Base-by-base conservation (phyloP, 2,888 invertebrate genomes). In the Carcina quercana region DNA sequence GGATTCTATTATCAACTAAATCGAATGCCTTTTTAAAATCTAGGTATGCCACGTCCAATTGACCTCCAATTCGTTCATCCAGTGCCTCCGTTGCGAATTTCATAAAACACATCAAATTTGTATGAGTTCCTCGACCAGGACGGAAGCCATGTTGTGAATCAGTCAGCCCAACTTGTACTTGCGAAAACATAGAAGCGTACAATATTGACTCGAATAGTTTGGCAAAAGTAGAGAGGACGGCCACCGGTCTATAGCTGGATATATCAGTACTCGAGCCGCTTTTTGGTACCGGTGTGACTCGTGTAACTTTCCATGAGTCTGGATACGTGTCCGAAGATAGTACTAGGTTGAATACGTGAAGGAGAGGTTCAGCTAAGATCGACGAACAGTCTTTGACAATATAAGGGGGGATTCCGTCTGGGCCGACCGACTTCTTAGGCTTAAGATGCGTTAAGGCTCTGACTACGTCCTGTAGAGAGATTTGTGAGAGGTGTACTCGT, bases 341-440 rank as follows among this genome's bases (percentile, higher is more conserved):
- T 11, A 30, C 37, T 2, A 30, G 7, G 15, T 37, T 40, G 20
- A 29, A 40, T 8, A 40, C 8, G 15, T 40, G 34, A 3, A 19
- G 25, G 10, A 40, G 28, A 6, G 39, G 34, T 2, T 24, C 12
- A n/a, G 25, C 34, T 3, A 40, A 26, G 1, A 26, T 32, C 2
- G 5, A 8, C 5, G 26, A 25, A 21, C 34, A 37, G 10, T 40
- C 37, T 21, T 32, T 42, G 3, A 37, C 24, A 10, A 38, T 10
- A 15, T 37, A 42, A 5, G 42, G 35, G 6, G 42, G 42, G 3
- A 42, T 32, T 10, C 37, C 38, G 15, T 42, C 38, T 7, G 42
- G 42, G 2, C 38, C 38, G 8, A 35, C 36, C 4, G 41, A 42
- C 14, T 13, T 30, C 15, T 39, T 38, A 6, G 34, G 30, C 11